phyloP scores from a whole-genome alignment of 2,113 vertebrate species.

The Craseonycteris thonglongyai region DNA sequence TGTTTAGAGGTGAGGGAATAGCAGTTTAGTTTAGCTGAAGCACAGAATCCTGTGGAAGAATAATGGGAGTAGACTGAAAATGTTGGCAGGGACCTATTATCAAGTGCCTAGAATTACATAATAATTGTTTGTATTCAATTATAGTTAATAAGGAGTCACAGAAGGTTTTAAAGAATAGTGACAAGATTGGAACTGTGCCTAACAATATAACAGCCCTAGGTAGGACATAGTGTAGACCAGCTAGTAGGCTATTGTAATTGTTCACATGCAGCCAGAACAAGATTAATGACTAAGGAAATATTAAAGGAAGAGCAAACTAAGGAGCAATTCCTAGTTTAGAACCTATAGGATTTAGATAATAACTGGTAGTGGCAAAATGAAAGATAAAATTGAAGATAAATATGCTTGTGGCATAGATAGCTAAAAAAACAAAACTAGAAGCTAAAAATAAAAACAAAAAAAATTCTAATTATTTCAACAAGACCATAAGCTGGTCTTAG shows the following conservation, averaged over 20 bases:
- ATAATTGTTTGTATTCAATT: neutral
- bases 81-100: neutral
- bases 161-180: neutral
- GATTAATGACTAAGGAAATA: neutral
- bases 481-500: neutral
- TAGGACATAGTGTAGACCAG: neutral
- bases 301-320: neutral
- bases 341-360: neutral
- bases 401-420: neutral
- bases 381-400: conserved; percentile 3
- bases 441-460: too few species aligned
- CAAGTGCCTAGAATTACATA: neutral
- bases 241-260: neutral
- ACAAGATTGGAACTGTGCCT: neutral
- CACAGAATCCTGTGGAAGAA: neutral
- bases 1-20: neutral
- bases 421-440: neutral
- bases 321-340: neutral
- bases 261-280: neutral
- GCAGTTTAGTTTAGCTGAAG: neutral
- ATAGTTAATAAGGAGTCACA: neutral
- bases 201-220: neutral
- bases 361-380: neutral
- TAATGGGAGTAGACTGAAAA: neutral
- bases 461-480: neutral